phyloP scores from a whole-genome alignment of 2,888 invertebrate genomes.

The Trachelus tabidus region DNA sequence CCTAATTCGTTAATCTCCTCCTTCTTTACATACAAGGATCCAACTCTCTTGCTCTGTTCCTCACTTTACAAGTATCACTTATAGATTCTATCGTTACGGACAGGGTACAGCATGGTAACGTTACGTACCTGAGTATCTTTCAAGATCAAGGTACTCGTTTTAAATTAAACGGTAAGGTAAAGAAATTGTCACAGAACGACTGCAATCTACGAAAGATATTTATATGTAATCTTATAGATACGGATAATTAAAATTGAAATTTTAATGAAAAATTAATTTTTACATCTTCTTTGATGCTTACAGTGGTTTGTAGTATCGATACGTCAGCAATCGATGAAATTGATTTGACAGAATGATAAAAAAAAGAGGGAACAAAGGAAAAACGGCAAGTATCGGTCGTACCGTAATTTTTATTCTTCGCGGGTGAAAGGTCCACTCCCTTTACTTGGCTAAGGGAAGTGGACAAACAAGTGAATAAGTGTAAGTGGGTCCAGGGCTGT shows the following conservation, averaged over 20 bases:
- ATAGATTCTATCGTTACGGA: background rate
- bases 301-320: background rate
- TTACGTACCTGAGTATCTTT: background rate
- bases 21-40: background rate
- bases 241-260: too few species aligned
- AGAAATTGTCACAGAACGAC: background rate
- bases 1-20: background rate
- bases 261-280: background rate
- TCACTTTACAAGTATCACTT: background rate
- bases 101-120: background rate
- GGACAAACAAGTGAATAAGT: constrained; percentile 53
- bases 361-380: background rate
- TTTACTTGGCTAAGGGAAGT: constrained; percentile 19
- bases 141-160: background rate
- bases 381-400: background rate
- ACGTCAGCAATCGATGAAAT: background rate
- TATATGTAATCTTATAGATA: background rate
- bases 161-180: background rate
- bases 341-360: background rate
- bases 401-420: constrained; percentile 43
- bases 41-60: background rate
- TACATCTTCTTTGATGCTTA: background rate
- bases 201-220: background rate
- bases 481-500: constrained; percentile 49
- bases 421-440: constrained; percentile 15